Base-by-base conservation (phyloP, 2,888 invertebrate genomes). In the Calameuta pallipes region DNA sequence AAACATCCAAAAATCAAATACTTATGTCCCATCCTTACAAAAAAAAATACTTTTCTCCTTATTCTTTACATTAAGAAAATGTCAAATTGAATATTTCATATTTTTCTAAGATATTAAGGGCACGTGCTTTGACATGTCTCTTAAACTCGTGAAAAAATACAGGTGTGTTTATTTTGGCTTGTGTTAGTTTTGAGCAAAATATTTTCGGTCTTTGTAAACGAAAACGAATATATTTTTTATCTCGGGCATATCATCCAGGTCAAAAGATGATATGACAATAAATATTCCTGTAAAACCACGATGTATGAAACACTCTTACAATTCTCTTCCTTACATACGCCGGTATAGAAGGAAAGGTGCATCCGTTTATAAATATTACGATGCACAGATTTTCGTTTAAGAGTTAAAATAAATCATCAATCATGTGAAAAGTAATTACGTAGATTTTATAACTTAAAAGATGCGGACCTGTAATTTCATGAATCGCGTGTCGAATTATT, bases 181-280 rank as follows among this genome's bases (percentile, higher is more conserved):
- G 56, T 84, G 82, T 87, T 84, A 79, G 77, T 83, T 80, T 88
- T 89, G 88, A 89, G 89, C 87, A 88, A 88, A 87, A 87, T 83
- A 88, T 88, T 86, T 23, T 56, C 56, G 56, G 23, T 23, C 23
- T 56, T 56, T 56, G 56, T 56, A 23, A 56, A 56, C 23, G 23
- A 56, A 56, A 56, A 9, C 23, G 23, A 56, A 23, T 56, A 56
- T 56, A 56, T 56, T 56, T 56, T 9, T 9, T 23, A 56, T 9
- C 9, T 56, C 56, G 56, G 9, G 23, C 56, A 56, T 23, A 56
- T 56, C 56, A 23, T 56, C 56, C 56, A 56, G 56, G 23, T 56
- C 23, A 23, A 56, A 56, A 23, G 56, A 56, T 6, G 56, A 56
- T 23, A 76, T 76, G 36, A 15, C n/a, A 77, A 68, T 23, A n/a